Evolutionary conservation across 2,888 invertebrate genomes (phyloP), one percentile per base, ranked within the genome.

Genomic region (Thymelicus sylvestris): DNA sequence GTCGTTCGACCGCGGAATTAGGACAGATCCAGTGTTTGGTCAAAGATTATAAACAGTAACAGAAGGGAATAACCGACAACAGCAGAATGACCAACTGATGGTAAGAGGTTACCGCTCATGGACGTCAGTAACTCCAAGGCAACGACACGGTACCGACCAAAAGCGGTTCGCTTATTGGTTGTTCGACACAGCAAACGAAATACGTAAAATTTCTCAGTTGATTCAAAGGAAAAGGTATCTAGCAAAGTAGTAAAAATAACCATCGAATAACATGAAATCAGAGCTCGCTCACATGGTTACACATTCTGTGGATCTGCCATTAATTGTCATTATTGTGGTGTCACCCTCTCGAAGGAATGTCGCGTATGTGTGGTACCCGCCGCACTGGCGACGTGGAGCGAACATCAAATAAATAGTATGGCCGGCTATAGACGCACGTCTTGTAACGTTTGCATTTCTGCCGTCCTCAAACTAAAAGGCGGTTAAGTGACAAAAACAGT

Each of bases 241-340:
- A 3, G 41, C 7, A 41, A 44, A 3, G 44, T 12, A 4, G 41
- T 12, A 12, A 44, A 44, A 44, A 44, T 31, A 31, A 31, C 31
- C 31, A 31, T 31, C 44, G 2, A 8, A 12, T 10, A 44, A 8
- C 44, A 1, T 7, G 15, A 52, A 15, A 52, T 52, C 50, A 52
- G 7, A 52, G 50, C 19, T 19, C 50, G 31, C 55, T 57, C 57
- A 13, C 57, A 13, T 57, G 57, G 13, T 38, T 57, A 57, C 57
- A 62, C 55, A 68, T 52, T 68, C 67, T 68, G 44, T 62, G 62
- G 50, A 55, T 44, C 62, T 31, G 65, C 52, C 63, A 75, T 69
- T 75, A 75, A 75, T 75, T 73, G 72, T 75, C 73, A 74, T 75
- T 76, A 76, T 74, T 69, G 73, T 75, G 71, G 74, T 48, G 63